Conservation (phyloP, 1,140 invertebrate genomes). For the Belonocnema kinseyi region DNA sequence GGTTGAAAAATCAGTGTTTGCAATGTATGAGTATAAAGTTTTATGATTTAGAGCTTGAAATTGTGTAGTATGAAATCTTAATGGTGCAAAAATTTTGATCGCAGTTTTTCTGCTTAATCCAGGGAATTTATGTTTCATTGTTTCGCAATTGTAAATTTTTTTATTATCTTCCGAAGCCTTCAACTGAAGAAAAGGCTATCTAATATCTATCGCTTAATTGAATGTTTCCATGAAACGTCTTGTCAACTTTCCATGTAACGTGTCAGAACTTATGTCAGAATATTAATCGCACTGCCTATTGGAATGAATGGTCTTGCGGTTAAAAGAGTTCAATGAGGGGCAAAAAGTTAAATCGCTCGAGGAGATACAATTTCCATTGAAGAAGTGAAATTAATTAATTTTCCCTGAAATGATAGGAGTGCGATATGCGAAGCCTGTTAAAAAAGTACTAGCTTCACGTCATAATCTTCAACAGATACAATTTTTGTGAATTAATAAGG, state of each 20-base stretch:
- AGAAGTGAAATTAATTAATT: slow-evolving; percentile 14
- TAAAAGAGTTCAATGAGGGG: slow-evolving; percentile 22
- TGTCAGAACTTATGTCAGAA: slow-evolving; percentile 34
- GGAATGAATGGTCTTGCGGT: not conserved
- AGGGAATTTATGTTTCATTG: not conserved
- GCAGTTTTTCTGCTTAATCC: not conserved
- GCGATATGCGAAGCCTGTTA: too few relatives aligned
- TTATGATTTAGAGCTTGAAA: too few relatives aligned
- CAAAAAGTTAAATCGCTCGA: slow-evolving; percentile 1
- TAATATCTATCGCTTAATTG: slow-evolving; percentile 56
- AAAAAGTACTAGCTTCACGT: too few relatives aligned
- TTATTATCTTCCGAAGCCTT: slow-evolving; percentile 5
- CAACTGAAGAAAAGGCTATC: slow-evolving; percentile 52
- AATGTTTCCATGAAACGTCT: slow-evolving; percentile 58
- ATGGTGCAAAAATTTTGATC: too few relatives aligned
- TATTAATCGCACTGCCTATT: slow-evolving; percentile 22
- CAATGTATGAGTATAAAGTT: too few relatives aligned
- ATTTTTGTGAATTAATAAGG: too few relatives aligned
- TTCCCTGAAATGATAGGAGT: not conserved
- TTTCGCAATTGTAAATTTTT: slow-evolving; percentile 1
- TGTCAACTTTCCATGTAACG: slow-evolving; percentile 48
- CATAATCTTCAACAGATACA: too few relatives aligned
- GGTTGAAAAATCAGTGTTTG: too few relatives aligned
- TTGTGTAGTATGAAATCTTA: too few relatives aligned
- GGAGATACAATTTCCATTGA: slow-evolving; percentile 13